Percentiles rank a stretch among this genome's conserved stretches.
Evolutionary conservation across 2,113 vertebrate genomes (phyloP).

Genomic region (Nesoenas mayeri): DNA sequence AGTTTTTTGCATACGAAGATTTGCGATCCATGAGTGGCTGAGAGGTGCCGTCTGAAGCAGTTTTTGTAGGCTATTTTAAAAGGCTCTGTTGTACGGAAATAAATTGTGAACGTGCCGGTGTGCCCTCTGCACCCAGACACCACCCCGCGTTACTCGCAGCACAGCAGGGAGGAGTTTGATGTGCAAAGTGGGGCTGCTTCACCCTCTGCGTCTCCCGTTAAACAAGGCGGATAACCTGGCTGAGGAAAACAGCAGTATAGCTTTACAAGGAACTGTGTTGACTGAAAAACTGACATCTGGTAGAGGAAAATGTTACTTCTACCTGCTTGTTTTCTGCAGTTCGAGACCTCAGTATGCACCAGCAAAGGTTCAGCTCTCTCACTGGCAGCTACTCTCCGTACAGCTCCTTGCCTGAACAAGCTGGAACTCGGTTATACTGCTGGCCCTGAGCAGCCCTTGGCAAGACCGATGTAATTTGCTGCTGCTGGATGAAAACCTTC

Average conservation of each 20-base stretch:
- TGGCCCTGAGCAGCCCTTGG: slow-evolving; percentile 19
- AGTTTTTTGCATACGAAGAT: slow-evolving; percentile 14
- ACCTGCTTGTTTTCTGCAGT: slow-evolving; percentile 35
- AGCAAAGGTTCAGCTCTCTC: slow-evolving; percentile 54
- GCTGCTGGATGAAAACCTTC: slow-evolving; percentile 12
- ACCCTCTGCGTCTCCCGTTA: not conserved
- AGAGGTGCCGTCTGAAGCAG: slow-evolving; percentile 2
- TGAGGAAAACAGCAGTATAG: not conserved
- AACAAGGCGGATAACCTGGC: not conserved
- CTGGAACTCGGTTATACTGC: not conserved
- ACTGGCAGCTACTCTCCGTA: not conserved
- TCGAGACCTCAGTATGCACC: slow-evolving; percentile 60
- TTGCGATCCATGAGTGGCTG: slow-evolving; percentile 6
- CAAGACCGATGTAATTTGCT: slow-evolving; percentile 32
- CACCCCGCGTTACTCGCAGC: not conserved
- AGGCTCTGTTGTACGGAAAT: slow-evolving; percentile 36
- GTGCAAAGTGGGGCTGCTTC: not conserved
- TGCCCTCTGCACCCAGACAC: not conserved
- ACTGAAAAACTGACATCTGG: slow-evolving; percentile 30
- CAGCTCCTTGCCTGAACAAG: slow-evolving; percentile 24
- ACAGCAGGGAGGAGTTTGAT: slow-evolving; percentile 16
- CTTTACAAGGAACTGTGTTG: not conserved
- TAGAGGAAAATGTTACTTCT: not conserved
- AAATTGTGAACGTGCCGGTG: not conserved
- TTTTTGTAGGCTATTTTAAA: slow-evolving; percentile 34